Evolutionary conservation across 2,797 vertebrate genomes (phyloP), one percentile per base, ranked within the genome.

Genomic region (Cheirogaleus major): DNA sequence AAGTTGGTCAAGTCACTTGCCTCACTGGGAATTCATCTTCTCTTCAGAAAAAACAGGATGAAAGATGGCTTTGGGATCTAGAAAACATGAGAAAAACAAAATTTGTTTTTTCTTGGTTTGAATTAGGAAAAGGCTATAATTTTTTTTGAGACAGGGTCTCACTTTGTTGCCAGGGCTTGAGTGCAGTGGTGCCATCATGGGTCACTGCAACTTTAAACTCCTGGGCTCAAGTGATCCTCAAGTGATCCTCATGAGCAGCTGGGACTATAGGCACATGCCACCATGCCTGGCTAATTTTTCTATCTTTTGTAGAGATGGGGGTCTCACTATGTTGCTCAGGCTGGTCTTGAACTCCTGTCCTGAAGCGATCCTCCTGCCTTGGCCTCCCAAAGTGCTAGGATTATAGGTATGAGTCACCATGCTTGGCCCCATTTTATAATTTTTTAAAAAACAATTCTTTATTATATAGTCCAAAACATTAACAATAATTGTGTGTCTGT

Each of bases 51-150:
- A 96, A 90, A 92, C 4, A 52, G 8, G 69, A 75, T 52, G 12
- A 79, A 76, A 96, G 43, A 85, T 75, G 83, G 27, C 48, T 90
- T 11, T 78, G 22, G 15, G 65, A n/a, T 72, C 38, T 90, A 91
- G 72, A 63, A 30, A 95, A 95, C 10, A 88, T 0, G 5, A 93
- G 25, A 93, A 95, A 93, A 93, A 52, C 20, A 93, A 86, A 91
- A 48, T 30, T 45, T 45, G 22, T 12, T 65, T 89, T 90, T 92
- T 67, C 59, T 75, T 84, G n/a, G 20, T 87, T 97, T 95, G 27
- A 92, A 95, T 70, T 91, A 93, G 78, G 23, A 83, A 93, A 96
- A 72, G 67, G 7, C 20, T 91, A 1, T 59, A 23, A n/a, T 65
- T 65, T 65, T 32, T 63, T n/a, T 30, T 32, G 30, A 63, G 30